Evolutionary conservation across 2,113 vertebrate species (phyloP).

Genomic region (Oreotrochilus melanogaster): DNA sequence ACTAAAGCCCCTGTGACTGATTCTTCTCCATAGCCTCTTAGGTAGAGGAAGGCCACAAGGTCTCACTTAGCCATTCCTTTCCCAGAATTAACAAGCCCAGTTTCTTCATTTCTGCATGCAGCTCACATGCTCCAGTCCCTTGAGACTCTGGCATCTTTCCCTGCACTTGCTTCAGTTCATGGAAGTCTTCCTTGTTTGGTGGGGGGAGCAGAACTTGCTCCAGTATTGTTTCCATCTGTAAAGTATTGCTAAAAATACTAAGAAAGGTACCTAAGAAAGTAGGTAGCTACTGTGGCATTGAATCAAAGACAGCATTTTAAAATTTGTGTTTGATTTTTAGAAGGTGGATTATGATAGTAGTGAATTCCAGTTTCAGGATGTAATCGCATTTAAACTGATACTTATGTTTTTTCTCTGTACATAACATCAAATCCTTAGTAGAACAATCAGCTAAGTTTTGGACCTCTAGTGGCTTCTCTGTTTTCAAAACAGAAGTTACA

Average conservation of each 20-base stretch:
- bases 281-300: not conserved
- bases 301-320: not conserved
- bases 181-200: not conserved
- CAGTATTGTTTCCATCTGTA: not conserved
- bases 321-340: not conserved
- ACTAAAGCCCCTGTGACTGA: not conserved
- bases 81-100: not conserved
- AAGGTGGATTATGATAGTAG: not conserved
- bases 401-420: not conserved
- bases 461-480: not conserved
- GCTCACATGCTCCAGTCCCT: not conserved
- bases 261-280: no score
- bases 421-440: not conserved
- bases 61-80: not conserved
- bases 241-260: not conserved
- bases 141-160: not conserved
- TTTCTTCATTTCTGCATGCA: rapidly evolving
- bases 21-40: rapidly evolving
- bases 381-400: not conserved
- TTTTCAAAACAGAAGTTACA: not conserved
- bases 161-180: not conserved
- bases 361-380: not conserved
- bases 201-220: rapidly evolving
- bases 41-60: not conserved
- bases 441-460: rapidly evolving